These are phyloP conservation scores for Sialis lutaria DNA, from an alignment of 2,888 invertebrate species.

Conservation along the genomic window DNA sequence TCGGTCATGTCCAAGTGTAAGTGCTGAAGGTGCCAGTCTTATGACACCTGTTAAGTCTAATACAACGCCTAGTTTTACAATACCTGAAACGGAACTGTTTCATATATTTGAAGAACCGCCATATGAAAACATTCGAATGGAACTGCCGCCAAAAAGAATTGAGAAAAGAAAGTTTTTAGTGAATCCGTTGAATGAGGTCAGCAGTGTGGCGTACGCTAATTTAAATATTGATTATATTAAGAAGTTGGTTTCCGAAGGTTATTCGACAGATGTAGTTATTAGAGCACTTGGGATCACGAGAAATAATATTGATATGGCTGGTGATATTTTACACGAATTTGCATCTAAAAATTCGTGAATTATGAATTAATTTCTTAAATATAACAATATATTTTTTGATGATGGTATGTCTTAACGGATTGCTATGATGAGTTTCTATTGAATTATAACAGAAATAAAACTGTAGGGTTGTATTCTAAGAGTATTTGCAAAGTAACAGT, in stretches of 20 bases:
- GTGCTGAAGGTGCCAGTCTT: slow-evolving; percentile 18
- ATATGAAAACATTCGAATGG: slow-evolving; percentile 19
- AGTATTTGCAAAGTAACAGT: no score
- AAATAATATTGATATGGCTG: slow-evolving; percentile 90
- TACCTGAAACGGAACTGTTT: slow-evolving; percentile 11
- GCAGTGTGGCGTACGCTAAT: slow-evolving; percentile 57
- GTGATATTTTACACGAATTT: slow-evolving; percentile 85
- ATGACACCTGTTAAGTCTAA: slow-evolving; percentile 34
- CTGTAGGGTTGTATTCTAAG: no score
- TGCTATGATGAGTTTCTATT: no score
- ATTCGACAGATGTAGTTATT: slow-evolving; percentile 78
- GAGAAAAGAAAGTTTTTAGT: slow-evolving; percentile 5
- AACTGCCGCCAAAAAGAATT: slow-evolving; percentile 16
- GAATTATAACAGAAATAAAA: no score
- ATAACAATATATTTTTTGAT: slow-evolving; percentile 7
- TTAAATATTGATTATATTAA: slow-evolving; percentile 83
- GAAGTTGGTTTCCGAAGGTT: slow-evolving; percentile 75
- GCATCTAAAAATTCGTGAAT: slow-evolving; percentile 37
- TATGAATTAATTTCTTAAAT: background rate
- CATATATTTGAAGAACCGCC: slow-evolving; percentile 11
- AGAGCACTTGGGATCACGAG: slow-evolving; percentile 82
- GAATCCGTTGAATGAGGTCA: slow-evolving; percentile 22
- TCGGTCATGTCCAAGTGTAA: slow-evolving; percentile 1
- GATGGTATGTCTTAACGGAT: no score
- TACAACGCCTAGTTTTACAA: slow-evolving; percentile 27